These are phyloP conservation scores for Ciconia boyciana DNA, from an alignment of 2,113 vertebrate genomes.

Conservation along the genomic window DNA sequence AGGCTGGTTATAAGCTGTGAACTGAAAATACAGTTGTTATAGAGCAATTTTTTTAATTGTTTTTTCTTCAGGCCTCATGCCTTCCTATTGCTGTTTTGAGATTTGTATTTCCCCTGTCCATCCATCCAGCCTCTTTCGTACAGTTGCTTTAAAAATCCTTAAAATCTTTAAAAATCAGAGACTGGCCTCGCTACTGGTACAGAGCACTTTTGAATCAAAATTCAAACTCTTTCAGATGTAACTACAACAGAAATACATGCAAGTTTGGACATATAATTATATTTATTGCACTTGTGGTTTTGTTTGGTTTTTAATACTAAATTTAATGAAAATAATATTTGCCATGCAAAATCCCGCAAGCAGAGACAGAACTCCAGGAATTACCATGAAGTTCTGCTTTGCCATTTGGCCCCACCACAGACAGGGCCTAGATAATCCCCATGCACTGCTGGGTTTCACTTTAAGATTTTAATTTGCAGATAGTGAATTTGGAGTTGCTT, in stretches of 20 bases:
- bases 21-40: not conserved
- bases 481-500: not conserved
- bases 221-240: not conserved
- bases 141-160: not conserved
- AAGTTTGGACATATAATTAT: not conserved
- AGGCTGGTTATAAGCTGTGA: not conserved
- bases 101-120: not conserved
- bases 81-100: not conserved
- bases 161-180: too few species aligned
- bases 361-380: not conserved
- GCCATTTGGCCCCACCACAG: not conserved
- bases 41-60: not conserved
- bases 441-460: not conserved
- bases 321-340: not conserved
- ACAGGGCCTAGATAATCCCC: not conserved
- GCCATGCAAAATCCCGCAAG: not conserved
- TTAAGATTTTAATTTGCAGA: not conserved
- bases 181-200: not conserved
- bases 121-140: not conserved
- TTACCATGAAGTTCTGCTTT: not conserved
- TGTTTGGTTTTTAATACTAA: not conserved
- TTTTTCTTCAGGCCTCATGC: not conserved
- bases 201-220: not conserved
- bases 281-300: not conserved
- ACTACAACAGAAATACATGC: not conserved